These are phyloP conservation scores for Cichlasoma orientale DNA, from an alignment of 2,797 vertebrate species.

Conservation along the genomic window DNA sequence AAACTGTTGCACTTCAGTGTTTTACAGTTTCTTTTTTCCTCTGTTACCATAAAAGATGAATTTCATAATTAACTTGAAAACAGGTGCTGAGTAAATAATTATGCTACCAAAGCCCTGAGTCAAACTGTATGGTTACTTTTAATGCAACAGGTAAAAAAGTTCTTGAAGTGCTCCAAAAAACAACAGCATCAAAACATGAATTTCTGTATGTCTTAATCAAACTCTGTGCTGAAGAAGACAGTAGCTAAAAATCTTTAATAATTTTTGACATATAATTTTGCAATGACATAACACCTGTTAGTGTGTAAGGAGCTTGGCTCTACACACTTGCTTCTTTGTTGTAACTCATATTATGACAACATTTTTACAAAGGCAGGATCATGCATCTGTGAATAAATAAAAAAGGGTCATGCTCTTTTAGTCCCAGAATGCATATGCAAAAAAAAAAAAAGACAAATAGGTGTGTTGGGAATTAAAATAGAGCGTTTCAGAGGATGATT, in stretches of 20 bases:
- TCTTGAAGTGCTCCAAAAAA: neutral
- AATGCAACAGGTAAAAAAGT: neutral
- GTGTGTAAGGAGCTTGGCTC: neutral
- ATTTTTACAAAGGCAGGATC: neutral
- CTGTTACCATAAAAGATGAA: too few species aligned
- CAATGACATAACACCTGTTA: neutral
- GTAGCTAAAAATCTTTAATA: neutral
- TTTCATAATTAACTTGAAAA: too few species aligned
- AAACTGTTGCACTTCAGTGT: too few species aligned
- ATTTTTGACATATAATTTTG: neutral
- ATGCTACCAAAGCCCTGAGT: neutral
- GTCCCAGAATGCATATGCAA: neutral
- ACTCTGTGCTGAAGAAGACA: neutral
- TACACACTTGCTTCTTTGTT: neutral
- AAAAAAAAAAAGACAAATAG: neutral
- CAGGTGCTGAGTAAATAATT: neutral
- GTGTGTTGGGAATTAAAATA: neutral
- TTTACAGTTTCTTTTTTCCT: too few species aligned
- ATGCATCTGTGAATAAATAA: neutral
- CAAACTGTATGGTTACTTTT: neutral
- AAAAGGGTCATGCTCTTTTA: neutral
- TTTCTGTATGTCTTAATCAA: neutral
- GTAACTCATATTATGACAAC: neutral
- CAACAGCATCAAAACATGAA: too few species aligned
- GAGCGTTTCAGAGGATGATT: neutral